Evolutionary conservation across 2,113 vertebrate species (phyloP).

Genomic region (Clupea harengus): DNA sequence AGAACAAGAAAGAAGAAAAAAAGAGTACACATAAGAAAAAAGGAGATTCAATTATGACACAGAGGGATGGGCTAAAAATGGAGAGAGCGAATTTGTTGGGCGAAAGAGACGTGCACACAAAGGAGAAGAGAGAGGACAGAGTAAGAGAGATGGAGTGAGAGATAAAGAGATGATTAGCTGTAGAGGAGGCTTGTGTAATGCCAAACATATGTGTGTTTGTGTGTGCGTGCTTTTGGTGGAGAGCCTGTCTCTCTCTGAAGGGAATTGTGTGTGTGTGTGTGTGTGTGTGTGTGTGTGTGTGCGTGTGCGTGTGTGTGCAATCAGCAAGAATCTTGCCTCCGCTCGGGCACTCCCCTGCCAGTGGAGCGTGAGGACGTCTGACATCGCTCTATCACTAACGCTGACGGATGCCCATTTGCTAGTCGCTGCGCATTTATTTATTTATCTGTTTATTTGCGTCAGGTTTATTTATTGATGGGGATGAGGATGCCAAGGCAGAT

Average conservation of each 20-base stretch:
- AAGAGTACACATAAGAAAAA: background rate
- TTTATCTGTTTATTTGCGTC: conserved; percentile 76
- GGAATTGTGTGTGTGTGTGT: conserved; percentile 19
- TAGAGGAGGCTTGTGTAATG: conserved; percentile 19
- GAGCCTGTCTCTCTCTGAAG: conserved; percentile 8
- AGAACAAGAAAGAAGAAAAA: background rate
- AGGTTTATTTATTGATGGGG: conserved; percentile 73
- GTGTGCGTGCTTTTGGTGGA: background rate
- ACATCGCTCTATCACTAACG: conserved; percentile 70
- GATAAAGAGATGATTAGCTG: conserved; percentile 34
- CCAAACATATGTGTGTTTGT: background rate
- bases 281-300: conserved; percentile 15
- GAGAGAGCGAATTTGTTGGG: conserved; percentile 25
- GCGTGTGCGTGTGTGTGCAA: conserved; percentile 27
- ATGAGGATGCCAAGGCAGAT: conserved; percentile 57
- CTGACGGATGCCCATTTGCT: conserved; percentile 71
- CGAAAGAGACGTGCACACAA: background rate
- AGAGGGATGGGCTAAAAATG: background rate
- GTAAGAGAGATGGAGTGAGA: conserved; percentile 19
- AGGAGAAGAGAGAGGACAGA: background rate
- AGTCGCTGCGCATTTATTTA: conserved; percentile 70
- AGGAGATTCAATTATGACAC: background rate
- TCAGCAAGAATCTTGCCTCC: conserved; percentile 43
- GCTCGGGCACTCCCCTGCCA: conserved; percentile 57
- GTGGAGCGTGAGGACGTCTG: conserved; percentile 60